phyloP scores from a whole-genome alignment of 2,797 vertebrate species.

The Echiichthys vipera region DNA sequence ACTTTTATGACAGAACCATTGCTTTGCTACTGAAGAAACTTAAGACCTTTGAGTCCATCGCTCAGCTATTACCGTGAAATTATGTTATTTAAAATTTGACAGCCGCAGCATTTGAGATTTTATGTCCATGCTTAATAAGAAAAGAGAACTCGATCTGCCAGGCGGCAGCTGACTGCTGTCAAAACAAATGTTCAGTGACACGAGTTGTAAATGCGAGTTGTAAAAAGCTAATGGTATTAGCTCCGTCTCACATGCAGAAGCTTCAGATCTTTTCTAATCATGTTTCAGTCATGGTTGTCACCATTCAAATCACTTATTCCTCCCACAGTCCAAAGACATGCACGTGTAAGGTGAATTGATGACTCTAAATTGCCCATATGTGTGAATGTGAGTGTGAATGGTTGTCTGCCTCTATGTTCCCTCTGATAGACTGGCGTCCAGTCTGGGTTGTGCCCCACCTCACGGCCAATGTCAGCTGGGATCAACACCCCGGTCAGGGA shows the following conservation, averaged over 20 bases:
- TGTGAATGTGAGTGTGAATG: too few relatives aligned
- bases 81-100: constrained; percentile 6
- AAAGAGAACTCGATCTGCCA: background rate
- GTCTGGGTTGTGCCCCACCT: too few relatives aligned
- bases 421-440: too few relatives aligned
- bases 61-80: constrained; percentile 28
- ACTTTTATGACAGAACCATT: background rate
- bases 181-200: constrained; percentile 24
- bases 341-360: too few relatives aligned
- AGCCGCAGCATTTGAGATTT: background rate
- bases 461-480: too few relatives aligned
- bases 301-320: constrained; percentile 21
- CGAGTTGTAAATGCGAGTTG: constrained; percentile 8
- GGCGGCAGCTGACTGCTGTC: constrained; percentile 12
- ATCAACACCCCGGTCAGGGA: too few relatives aligned
- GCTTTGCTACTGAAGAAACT: background rate
- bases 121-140: background rate
- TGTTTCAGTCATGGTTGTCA: constrained; percentile 23
- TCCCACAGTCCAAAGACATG: too few relatives aligned
- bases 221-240: constrained; percentile 7
- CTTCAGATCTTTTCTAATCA: constrained; percentile 25
- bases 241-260: background rate
- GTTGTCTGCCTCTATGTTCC: too few relatives aligned
- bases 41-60: background rate
- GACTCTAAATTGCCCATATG: too few relatives aligned